Conservation (phyloP, 1,140 invertebrate species). For the Euwallacea fornicatus region DNA sequence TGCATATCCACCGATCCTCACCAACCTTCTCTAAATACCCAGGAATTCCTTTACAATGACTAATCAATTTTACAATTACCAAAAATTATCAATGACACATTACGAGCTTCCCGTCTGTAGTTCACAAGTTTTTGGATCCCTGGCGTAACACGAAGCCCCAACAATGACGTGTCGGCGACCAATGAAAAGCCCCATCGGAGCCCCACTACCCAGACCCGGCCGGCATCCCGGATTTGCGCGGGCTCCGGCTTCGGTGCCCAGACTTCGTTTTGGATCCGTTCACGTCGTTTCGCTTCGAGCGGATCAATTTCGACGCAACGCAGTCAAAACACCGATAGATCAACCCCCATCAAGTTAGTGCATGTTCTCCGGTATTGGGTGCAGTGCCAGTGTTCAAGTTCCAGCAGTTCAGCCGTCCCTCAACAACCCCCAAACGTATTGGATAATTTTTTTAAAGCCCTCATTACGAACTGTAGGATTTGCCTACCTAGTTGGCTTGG, state of each 20-base stretch:
- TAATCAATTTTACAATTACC: too few relatives aligned
- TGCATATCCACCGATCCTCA: too few relatives aligned
- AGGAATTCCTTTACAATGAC: too few relatives aligned
- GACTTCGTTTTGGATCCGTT: constrained; percentile 17
- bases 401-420: too few relatives aligned
- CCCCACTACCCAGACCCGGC: constrained; percentile 10
- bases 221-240: constrained; percentile 17
- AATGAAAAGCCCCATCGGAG: constrained; percentile 5
- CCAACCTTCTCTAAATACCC: too few relatives aligned
- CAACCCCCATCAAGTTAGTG: not conserved
- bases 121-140: not conserved
- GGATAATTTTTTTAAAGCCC: too few relatives aligned
- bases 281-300: constrained; percentile 14
- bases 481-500: too few relatives aligned
- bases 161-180: constrained; percentile 25
- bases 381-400: not conserved
- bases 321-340: constrained; percentile 17
- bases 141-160: not conserved
- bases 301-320: constrained; percentile 1
- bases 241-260: constrained; percentile 11
- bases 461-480: too few relatives aligned
- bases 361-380: not conserved
- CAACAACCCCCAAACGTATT: too few relatives aligned
- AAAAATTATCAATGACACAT: too few relatives aligned
- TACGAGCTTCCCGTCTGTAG: too few relatives aligned